phyloP scores from a whole-genome alignment of 2,797 vertebrate species.

The Myotis findleyi region DNA sequence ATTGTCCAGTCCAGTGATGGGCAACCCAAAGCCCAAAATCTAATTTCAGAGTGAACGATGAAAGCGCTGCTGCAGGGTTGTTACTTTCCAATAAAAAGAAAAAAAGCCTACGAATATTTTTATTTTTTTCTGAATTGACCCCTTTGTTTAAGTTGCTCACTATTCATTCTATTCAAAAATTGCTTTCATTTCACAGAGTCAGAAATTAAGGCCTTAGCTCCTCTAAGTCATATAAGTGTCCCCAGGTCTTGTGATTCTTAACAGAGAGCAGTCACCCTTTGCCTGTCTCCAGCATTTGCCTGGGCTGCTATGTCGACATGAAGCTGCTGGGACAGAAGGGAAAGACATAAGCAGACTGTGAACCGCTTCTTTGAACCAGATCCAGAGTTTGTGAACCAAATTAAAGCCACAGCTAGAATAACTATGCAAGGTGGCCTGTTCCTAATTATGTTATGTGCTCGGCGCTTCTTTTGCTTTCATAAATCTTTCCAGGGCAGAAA shows the following conservation, averaged over 20 bases:
- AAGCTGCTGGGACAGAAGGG: constrained; percentile 7
- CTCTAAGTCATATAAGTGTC: background rate
- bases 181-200: background rate
- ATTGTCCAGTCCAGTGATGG: background rate
- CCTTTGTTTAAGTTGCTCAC: background rate
- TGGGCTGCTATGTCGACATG: background rate
- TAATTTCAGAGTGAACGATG: background rate
- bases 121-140: background rate
- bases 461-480: background rate
- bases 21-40: background rate
- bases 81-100: constrained; percentile 12
- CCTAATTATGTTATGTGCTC: background rate
- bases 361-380: background rate
- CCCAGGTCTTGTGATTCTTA: background rate
- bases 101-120: background rate
- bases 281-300: background rate
- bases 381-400: background rate
- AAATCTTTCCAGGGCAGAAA: constrained; percentile 30
- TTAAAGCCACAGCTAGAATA: background rate
- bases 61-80: background rate
- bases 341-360: background rate
- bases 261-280: background rate
- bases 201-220: background rate
- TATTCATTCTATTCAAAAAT: background rate
- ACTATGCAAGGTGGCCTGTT: background rate